Evolutionary conservation across 2,888 invertebrate genomes (phyloP), one percentile per base, ranked within the genome.

Genomic region (Fabriciana adippe): DNA sequence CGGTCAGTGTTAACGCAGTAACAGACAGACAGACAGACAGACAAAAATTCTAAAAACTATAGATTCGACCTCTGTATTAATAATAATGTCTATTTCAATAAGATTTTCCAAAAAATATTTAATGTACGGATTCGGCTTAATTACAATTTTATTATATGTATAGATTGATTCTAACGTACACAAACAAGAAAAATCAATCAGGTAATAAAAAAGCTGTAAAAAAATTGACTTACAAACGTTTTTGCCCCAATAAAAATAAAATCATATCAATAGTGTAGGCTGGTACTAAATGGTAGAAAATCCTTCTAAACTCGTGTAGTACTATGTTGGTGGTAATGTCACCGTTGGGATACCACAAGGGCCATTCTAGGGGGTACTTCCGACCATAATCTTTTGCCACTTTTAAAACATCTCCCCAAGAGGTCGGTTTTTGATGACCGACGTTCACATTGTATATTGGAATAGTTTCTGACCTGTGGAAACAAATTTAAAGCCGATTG

Each of bases 381-480:
- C 95, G 93, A 6, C 94, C 94, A 61, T 96, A 93, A 26, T 91
- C 88, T 78, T 95, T 95, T 14, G 96, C 96, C 67, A 94, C 92
- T 64, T 94, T 91, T 74, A 98, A 93, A 14, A 99, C 94, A 26
- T 97, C 95, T 3, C 95, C 96, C 98, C 99, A 99, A 0, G 96
- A 96, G 47, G 97, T 94, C 3, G 96, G 96, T 76, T 96, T 94
- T 53, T 96, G 94, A 56, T 95, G 95, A 14, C 97, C 97, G 67
- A 97, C 96, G 51, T 98, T 97, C 74, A 98, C 93, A 83, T 99
- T 99, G 90, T 97, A 98, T 5, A 99, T 96, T 0, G 97, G 96
- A 55, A 97, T 93, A 56, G 92, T 91, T 65, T 93, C 89, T 0
- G 93, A 80, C 75, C 96, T 96, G 83, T 55, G 73, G 73, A 18